Conservation (phyloP, 2,797 vertebrate genomes). For the Falco berigora region DNA sequence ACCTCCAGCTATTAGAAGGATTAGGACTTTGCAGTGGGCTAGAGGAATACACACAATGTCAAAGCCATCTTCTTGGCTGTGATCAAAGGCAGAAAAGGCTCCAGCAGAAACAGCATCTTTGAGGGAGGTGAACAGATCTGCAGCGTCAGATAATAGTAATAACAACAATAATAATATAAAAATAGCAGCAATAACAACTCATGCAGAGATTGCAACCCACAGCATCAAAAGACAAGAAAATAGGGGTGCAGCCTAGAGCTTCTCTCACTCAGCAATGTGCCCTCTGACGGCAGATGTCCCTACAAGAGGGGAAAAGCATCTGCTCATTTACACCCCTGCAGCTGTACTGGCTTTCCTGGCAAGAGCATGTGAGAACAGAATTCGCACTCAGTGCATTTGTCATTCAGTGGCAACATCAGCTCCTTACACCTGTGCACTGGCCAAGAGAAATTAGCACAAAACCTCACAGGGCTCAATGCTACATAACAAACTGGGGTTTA, state of each 20-base stretch:
- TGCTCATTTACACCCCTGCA: neutral
- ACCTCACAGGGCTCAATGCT: neutral
- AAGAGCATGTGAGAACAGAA: neutral
- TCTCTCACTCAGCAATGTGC: neutral
- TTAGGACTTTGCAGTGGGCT: slow-evolving; percentile 23
- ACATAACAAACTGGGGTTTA: neutral
- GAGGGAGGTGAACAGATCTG: neutral
- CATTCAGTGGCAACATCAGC: neutral
- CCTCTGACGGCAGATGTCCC: neutral
- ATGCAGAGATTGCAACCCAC: neutral
- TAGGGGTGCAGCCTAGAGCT: neutral
- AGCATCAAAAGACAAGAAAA: neutral
- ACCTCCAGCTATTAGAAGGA: slow-evolving; percentile 59
- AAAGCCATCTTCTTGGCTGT: neutral
- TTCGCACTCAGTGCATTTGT: neutral
- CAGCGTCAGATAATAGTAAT: neutral
- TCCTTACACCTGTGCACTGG: neutral
- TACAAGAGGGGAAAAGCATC: neutral
- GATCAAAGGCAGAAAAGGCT: slow-evolving; percentile 30
- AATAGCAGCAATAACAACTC: neutral
- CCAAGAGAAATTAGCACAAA: neutral
- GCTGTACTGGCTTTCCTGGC: neutral
- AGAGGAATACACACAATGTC: neutral
- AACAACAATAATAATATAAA: neutral
- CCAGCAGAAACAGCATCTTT: neutral